Base-by-base conservation (phyloP, 2,888 invertebrate species). In the Latrodectus hesperus region DNA sequence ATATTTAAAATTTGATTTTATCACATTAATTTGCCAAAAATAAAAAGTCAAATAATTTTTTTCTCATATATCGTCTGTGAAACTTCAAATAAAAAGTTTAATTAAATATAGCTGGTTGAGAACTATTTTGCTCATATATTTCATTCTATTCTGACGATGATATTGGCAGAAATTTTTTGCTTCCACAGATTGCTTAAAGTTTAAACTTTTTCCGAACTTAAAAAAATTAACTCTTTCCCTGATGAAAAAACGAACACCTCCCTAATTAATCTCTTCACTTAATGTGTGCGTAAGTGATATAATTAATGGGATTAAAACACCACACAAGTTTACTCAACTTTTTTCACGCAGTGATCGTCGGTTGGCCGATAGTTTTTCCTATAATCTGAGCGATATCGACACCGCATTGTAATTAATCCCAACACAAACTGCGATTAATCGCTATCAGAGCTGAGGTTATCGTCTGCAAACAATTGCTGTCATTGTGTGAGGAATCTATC, bases 251-350 rank as follows among this genome's bases (percentile, higher is more conserved):
- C 49, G 11, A 17, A n/a, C 2, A n/a, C 14, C 55, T 17, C 17
- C 73, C 51, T 64, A 72, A 80, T 65, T 72, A 72, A 71, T 72
- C 22, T 26, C 55, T 14, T 65, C 73, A 53, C 53, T 67, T 22
- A 74, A 76, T 84, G 84, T 84, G 77, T 84, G 52, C 72, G 60
- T 60, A 84, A 84, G 55, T 49, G 72, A 73, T 73, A 67, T 70
- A 84, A 84, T 84, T 84, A 84, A 78, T 78, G 71, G 84, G 72
- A 84, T 84, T 78, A 84, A 49, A 38, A 49, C n/a, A 26, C 78
- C 73, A 38, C 84, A 84, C 71, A 84, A 78, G 84, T 84, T 84
- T 84, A 73, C 84, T 65, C 65, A 83, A 60, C 60, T 60, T 60
- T 60, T 60, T 38, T 60, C n/a, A 60, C 10, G 60, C 60, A 60